Percentiles rank a stretch among this genome's conserved stretches.
phyloP scores from a whole-genome alignment of 2,113 vertebrate species.

The Parotia lawesii region DNA sequence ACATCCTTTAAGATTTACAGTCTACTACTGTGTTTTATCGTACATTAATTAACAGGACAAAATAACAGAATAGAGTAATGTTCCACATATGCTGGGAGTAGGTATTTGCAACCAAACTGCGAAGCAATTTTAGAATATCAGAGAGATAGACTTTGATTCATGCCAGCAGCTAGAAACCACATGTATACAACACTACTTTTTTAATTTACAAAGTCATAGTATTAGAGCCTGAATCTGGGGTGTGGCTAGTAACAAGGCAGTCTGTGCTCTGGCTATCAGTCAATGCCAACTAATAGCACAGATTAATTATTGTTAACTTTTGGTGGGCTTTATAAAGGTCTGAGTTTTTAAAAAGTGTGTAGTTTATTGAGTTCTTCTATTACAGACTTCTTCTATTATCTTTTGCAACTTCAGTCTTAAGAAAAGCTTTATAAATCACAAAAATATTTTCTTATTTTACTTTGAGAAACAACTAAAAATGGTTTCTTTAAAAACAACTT shows the following conservation, averaged over 20 bases:
- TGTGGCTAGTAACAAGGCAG: neutral
- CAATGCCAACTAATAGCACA: neutral
- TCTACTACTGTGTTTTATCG: neutral
- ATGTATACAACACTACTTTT: neutral
- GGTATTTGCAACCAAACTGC: neutral
- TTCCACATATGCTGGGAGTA: neutral
- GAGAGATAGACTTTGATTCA: neutral
- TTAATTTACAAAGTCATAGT: neutral
- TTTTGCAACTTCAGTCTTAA: neutral
- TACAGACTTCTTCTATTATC: neutral
- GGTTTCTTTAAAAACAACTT: neutral
- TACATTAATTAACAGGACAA: neutral
- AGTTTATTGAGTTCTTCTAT: neutral
- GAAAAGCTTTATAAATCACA: neutral
- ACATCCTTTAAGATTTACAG: neutral
- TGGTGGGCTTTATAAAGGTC: neutral
- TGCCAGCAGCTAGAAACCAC: neutral
- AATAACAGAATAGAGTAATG: neutral
- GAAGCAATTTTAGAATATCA: neutral
- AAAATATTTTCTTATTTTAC: neutral
- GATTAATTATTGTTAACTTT: neutral
- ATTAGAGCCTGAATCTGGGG: neutral
- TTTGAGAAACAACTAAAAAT: neutral
- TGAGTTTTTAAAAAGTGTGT: neutral
- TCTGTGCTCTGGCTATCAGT: neutral